Evolutionary conservation across 2,888 invertebrate species (phyloP).

Genomic region (Tolmerus cingulatus): DNA sequence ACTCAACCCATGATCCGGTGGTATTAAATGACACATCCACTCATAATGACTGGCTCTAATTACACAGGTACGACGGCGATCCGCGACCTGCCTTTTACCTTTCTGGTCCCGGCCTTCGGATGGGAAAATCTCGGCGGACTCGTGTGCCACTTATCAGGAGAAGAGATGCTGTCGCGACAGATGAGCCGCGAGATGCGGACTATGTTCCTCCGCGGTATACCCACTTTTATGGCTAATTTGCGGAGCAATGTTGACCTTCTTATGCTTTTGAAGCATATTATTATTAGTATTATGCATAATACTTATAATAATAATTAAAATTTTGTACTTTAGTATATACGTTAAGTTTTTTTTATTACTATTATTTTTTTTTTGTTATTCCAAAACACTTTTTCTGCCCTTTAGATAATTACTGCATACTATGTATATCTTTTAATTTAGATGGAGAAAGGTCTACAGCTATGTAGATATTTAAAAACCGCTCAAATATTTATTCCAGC

Average conservation of each 20-base stretch:
- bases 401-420: no score
- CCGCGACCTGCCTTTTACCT: neutral
- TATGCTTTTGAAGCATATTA: no score
- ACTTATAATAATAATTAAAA: no score
- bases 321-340: no score
- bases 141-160: constrained; percentile 17
- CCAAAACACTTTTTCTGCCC: no score
- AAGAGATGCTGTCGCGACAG: neutral
- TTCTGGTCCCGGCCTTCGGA: neutral
- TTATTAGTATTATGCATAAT: no score
- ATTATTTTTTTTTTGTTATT: no score
- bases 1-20: constrained; percentile 19
- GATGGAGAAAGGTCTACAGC: no score
- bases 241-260: neutral
- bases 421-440: no score
- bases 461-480: no score
- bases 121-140: neutral
- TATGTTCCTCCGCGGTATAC: neutral
- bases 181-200: neutral
- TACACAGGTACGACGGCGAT: constrained; percentile 17
- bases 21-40: constrained; percentile 39
- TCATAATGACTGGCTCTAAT: constrained; percentile 36
- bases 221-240: constrained; percentile 3
- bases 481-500: no score
- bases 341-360: no score